These are phyloP conservation scores for Helleia helle DNA, from an alignment of 2,888 invertebrate genomes.

Conservation along the genomic window DNA sequence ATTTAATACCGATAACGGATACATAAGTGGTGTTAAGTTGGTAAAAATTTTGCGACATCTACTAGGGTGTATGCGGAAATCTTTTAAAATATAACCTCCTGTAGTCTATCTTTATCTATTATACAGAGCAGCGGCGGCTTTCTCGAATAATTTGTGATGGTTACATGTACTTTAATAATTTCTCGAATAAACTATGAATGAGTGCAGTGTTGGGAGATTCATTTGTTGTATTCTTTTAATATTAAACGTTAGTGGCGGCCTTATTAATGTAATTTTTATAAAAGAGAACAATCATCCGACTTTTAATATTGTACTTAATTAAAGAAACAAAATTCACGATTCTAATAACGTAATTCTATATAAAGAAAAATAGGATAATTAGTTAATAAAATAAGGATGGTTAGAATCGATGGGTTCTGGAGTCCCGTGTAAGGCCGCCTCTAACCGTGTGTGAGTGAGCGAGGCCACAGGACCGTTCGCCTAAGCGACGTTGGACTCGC, in stretches of 20 bases:
- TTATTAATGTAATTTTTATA: not conserved
- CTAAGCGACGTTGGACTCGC: not conserved
- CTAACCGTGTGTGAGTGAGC: not conserved
- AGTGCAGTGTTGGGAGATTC: not conserved
- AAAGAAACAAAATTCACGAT: not conserved
- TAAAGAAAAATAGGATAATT: not conserved
- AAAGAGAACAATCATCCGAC: not conserved
- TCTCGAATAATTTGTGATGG: slow-evolving; percentile 7
- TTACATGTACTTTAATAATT: slow-evolving; percentile 4
- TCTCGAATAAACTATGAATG: slow-evolving; percentile 1
- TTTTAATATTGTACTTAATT: not conserved
- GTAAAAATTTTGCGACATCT: not conserved
- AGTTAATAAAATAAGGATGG: not conserved
- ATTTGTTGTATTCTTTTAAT: not conserved
- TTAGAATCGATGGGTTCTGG: not conserved
- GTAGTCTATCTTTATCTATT: not conserved
- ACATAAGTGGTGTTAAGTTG: not conserved
- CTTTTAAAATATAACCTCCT: not conserved
- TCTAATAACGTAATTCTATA: not conserved
- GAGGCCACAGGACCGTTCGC: not conserved
- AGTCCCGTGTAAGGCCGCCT: not conserved
- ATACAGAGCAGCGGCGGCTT: not conserved
- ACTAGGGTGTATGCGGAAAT: not conserved
- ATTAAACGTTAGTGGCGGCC: not conserved
- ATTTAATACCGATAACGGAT: no score